Evolutionary conservation across 1,140 invertebrate species (phyloP).

Genomic region (Drosophila santomea): DNA sequence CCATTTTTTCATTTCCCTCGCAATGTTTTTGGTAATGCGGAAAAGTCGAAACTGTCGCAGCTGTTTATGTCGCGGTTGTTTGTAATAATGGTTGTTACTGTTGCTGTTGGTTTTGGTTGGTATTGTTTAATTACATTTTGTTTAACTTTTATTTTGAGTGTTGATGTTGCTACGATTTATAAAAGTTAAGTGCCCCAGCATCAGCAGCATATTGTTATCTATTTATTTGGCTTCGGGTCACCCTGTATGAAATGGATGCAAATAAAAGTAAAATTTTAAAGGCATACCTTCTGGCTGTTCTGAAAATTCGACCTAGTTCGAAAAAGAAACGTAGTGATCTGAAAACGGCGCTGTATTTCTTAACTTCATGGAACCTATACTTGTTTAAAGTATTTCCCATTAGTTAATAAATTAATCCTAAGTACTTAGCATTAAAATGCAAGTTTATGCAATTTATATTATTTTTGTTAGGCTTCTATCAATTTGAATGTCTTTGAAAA

Average conservation of each 20-base stretch:
- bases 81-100: constrained; percentile 57
- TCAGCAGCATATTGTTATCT: constrained; percentile 16
- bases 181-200: constrained; percentile 60
- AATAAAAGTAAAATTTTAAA: not conserved
- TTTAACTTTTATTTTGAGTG: constrained; percentile 19
- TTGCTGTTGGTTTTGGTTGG: constrained; percentile 26
- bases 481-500: too few species aligned
- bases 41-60: constrained; percentile 69
- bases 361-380: too few species aligned
- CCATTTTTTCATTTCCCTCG: not conserved
- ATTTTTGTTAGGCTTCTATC: too few species aligned
- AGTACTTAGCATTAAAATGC: too few species aligned
- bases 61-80: constrained; percentile 72
- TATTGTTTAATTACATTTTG: constrained; percentile 48
- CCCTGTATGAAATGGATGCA: too few species aligned
- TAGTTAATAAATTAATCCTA: too few species aligned
- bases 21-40: constrained; percentile 38
- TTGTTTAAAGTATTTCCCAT: too few species aligned
- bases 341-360: not conserved
- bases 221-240: not conserved
- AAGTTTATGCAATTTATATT: too few species aligned
- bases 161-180: constrained; percentile 41
- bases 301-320: constrained; percentile 29
- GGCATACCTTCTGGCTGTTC: constrained; percentile 53
- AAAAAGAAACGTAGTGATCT: constrained; percentile 5